Conservation (phyloP, 2,888 invertebrate species). For the Platycnemis pennipes region DNA sequence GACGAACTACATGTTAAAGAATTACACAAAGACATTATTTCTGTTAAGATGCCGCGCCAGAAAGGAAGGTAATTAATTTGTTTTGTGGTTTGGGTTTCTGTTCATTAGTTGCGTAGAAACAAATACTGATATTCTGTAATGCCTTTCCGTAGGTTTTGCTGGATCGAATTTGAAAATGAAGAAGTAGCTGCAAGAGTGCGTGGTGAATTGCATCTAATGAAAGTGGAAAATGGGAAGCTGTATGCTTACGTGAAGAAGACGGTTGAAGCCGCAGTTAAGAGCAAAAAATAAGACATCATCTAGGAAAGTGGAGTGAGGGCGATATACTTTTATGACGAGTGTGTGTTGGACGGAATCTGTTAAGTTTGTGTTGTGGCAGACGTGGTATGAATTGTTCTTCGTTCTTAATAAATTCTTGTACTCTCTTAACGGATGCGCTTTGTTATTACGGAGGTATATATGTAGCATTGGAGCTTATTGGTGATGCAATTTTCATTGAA, state of each 20-base stretch:
- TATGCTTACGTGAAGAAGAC: neutral
- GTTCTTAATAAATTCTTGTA: too few species aligned
- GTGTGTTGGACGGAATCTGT: too few species aligned
- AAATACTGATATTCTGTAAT: neutral
- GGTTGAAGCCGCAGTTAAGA: neutral
- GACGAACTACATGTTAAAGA: conserved; percentile 17
- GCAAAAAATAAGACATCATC: neutral
- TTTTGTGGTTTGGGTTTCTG: neutral
- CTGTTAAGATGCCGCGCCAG: conserved; percentile 34
- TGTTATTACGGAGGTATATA: too few species aligned
- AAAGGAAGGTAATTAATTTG: neutral
- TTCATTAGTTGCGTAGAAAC: too few species aligned
- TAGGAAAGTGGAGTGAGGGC: too few species aligned
- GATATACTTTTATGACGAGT: too few species aligned
- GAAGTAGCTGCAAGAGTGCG: neutral
- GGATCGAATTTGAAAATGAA: conserved; percentile 9
- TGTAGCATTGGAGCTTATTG: too few species aligned
- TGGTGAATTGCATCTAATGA: neutral
- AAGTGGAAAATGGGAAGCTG: neutral
- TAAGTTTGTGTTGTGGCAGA: too few species aligned
- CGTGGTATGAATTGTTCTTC: too few species aligned
- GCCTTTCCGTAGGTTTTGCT: neutral
- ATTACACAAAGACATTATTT: conserved; percentile 31
- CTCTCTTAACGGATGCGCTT: too few species aligned
- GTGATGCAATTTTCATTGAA: too few species aligned